phyloP scores from a whole-genome alignment of 2,113 vertebrate genomes.

The Antechinus flavipes region DNA sequence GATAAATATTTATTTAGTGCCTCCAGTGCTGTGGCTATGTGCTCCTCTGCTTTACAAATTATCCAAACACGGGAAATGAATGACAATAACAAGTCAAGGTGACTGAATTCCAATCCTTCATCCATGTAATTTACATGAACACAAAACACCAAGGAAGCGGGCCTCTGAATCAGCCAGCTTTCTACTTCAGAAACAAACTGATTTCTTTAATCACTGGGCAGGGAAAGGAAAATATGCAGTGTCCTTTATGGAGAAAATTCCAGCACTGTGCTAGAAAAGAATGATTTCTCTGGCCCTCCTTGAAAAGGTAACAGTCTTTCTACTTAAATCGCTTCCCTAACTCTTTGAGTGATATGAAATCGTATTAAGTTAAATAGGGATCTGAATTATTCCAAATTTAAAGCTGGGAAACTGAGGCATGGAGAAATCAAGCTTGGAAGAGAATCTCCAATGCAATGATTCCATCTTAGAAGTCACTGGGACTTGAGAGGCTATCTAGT shows the following conservation, averaged over 20 bases:
- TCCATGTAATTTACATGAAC: background rate
- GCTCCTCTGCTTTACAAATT: background rate
- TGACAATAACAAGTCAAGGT: background rate
- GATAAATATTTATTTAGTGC: background rate
- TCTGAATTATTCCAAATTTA: background rate
- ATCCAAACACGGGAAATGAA: background rate
- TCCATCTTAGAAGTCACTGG: background rate
- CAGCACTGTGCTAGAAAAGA: rapidly evolving
- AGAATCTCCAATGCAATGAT: background rate
- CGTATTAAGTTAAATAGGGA: background rate
- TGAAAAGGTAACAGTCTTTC: background rate
- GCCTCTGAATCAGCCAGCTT: background rate
- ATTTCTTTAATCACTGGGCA: background rate
- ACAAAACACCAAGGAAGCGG: background rate
- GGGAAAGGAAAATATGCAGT: background rate
- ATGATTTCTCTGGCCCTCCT: background rate
- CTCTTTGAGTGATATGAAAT: background rate
- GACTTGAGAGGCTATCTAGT: background rate
- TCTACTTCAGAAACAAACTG: background rate
- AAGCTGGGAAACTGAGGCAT: background rate
- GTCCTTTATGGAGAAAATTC: background rate
- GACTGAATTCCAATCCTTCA: background rate
- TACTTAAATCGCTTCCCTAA: background rate
- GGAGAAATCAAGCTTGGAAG: conserved; percentile 9
- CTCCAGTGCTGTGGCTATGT: background rate